These are phyloP conservation scores for Xiphophorus birchmanni DNA, from an alignment of 2,797 vertebrate species.

Conservation along the genomic window DNA sequence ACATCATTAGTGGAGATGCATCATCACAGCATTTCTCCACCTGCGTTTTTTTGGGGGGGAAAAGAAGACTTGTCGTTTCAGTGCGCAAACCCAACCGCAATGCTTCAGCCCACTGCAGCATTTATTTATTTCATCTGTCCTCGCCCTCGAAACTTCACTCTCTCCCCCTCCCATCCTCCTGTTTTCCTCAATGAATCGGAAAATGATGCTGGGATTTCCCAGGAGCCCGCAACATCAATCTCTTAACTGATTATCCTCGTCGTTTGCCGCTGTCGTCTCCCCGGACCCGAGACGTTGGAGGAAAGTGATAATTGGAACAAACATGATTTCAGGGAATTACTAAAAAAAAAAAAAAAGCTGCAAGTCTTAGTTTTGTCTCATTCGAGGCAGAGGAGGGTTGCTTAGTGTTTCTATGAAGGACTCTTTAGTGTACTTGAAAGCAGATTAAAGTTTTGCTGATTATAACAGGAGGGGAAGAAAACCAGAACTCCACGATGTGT, in stretches of 20 bases:
- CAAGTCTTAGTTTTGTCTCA: constrained; percentile 63
- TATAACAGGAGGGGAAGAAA: background rate
- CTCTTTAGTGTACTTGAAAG: constrained; percentile 75
- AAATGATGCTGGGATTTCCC: constrained; percentile 14
- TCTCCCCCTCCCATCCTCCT: background rate
- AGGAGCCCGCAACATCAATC: constrained; percentile 35
- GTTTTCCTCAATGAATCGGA: constrained; percentile 31
- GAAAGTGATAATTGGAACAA: constrained; percentile 65
- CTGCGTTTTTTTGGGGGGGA: constrained; percentile 20
- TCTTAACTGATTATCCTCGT: constrained; percentile 56
- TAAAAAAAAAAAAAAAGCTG: constrained; percentile 34
- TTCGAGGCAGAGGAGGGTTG: constrained; percentile 49
- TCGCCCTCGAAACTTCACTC: constrained; percentile 5
- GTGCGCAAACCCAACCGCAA: constrained; percentile 26
- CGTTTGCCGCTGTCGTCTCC: constrained; percentile 33
- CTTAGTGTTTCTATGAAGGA: constrained; percentile 59
- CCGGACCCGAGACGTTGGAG: constrained; percentile 56
- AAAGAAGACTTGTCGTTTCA: constrained; percentile 34
- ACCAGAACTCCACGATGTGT: background rate
- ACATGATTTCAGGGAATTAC: constrained; percentile 48
- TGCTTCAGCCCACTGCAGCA: constrained; percentile 23
- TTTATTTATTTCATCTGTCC: constrained; percentile 36
- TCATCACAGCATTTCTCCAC: constrained; percentile 43
- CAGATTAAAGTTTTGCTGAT: constrained; percentile 68
- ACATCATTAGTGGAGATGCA: constrained; percentile 61